These are phyloP conservation scores for Sinelater perroti DNA, from an alignment of 2,888 invertebrate species.

Conservation along the genomic window DNA sequence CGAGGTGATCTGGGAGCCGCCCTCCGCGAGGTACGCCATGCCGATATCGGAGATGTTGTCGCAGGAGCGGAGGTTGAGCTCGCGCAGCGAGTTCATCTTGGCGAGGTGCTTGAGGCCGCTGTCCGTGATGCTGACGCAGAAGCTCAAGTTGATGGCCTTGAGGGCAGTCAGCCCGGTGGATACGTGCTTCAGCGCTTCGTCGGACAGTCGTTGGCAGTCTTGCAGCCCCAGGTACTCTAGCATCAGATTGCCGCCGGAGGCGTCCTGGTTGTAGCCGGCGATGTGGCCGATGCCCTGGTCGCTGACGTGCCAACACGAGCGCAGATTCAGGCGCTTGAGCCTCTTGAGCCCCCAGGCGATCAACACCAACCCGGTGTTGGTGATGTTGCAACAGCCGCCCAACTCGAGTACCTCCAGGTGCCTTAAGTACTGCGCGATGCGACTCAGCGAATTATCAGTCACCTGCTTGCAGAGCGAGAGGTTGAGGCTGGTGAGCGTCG, in stretches of 20 bases:
- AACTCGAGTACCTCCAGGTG: constrained; percentile 88
- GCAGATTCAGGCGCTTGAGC: constrained; percentile 82
- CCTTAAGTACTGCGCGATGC: constrained; percentile 84
- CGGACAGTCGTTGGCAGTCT: constrained; percentile 93
- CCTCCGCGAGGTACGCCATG: constrained; percentile 90
- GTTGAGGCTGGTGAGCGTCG: constrained; percentile 82
- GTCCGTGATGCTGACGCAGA: constrained; percentile 95
- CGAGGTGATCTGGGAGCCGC: constrained; percentile 81
- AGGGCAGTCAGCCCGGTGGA: constrained; percentile 82
- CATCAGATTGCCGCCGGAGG: constrained; percentile 74
- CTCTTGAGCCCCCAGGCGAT: constrained; percentile 90
- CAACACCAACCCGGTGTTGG: constrained; percentile 85
- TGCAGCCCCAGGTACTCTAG: constrained; percentile 89
- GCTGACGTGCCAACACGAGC: constrained; percentile 93
- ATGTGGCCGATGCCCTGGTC: constrained; percentile 90
- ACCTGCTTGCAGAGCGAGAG: constrained; percentile 94
- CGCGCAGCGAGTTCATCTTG: constrained; percentile 82
- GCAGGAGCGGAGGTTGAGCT: constrained; percentile 90
- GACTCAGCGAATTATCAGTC: constrained; percentile 86
- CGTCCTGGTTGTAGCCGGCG: constrained; percentile 74
- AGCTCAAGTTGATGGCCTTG: constrained; percentile 89
- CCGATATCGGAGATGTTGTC: constrained; percentile 94
- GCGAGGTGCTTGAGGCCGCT: constrained; percentile 89
- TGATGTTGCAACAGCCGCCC: constrained; percentile 91
- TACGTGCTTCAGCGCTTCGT: constrained; percentile 87